Percentiles rank a stretch among this genome's conserved stretches.
These are phyloP conservation scores for Anticlea derivata DNA, from an alignment of 2,888 invertebrate genomes.

Conservation along the genomic window DNA sequence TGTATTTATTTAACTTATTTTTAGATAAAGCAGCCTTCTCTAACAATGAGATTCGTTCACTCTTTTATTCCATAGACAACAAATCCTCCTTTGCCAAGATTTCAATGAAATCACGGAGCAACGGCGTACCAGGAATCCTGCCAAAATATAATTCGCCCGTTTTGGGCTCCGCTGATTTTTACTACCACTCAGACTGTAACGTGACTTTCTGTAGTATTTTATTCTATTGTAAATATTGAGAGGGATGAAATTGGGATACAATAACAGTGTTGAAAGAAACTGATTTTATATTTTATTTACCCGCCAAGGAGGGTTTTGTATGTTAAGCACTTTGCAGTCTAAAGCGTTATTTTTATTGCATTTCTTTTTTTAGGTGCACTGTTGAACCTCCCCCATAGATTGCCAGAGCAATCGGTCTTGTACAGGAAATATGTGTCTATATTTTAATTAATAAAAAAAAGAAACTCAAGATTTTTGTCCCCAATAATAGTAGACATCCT, in stretches of 20 bases:
- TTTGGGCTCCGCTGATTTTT: conserved; percentile 36
- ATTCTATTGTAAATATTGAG: conserved; percentile 25
- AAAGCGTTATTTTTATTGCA: no score
- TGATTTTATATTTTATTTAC: no score
- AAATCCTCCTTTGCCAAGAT: conserved; percentile 30
- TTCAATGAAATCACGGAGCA: conserved; percentile 33
- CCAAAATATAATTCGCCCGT: conserved; percentile 41
- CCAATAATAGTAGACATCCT: no score
- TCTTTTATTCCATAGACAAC: conserved; percentile 19
- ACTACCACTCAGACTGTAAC: conserved; percentile 25
- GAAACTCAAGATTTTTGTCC: no score
- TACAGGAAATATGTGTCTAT: no score
- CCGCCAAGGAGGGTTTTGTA: no score
- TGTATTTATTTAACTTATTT: no score
- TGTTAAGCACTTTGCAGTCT: no score
- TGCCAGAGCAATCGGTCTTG: no score
- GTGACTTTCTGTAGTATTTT: conserved; percentile 9
- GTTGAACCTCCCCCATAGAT: no score
- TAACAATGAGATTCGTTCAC: not conserved
- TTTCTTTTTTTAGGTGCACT: no score
- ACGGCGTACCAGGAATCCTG: conserved; percentile 26
- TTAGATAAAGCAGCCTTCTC: not conserved
- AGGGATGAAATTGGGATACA: not conserved
- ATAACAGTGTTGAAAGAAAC: not conserved
- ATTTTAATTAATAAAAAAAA: no score